phyloP scores from a whole-genome alignment of 2,113 vertebrate genomes.

The Corvus moneduloides region DNA sequence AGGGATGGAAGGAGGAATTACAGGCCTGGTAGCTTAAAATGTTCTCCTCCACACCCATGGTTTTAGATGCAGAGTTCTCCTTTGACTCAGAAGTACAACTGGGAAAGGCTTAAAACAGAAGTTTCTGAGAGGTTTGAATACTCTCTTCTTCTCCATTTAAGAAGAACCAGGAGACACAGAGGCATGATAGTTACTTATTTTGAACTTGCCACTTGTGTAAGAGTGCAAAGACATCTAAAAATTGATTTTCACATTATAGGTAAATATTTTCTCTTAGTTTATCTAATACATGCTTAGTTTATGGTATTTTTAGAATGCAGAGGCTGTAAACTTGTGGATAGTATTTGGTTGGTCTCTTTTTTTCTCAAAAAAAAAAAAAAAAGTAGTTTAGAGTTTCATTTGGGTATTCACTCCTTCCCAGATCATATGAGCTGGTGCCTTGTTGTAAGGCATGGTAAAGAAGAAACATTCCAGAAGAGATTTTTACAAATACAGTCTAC shows the following conservation, averaged over 20 bases:
- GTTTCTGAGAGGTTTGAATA: not conserved
- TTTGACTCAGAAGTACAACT: not conserved
- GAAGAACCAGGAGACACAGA: not conserved
- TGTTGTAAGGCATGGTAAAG: not conserved
- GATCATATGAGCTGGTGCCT: not conserved
- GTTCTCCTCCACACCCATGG: not conserved
- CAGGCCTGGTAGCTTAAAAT: not conserved
- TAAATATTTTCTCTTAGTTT: not conserved
- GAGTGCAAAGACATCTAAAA: not conserved
- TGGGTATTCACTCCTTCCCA: not conserved
- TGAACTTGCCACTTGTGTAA: not conserved
- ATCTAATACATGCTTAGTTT: not conserved
- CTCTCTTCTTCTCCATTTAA: not conserved
- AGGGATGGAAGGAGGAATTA: not conserved
- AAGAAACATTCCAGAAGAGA: not conserved
- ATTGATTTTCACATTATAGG: not conserved
- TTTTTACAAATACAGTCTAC: not conserved
- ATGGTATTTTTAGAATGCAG: not conserved
- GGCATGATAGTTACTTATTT: not conserved
- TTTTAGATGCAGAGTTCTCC: not conserved
- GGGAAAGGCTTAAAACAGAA: not conserved
- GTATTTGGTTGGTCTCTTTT: not conserved
- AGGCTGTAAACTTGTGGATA: not conserved
- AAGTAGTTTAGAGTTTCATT: not conserved
- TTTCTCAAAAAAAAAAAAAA: too few species aligned